phyloP scores from a whole-genome alignment of 2,888 invertebrate species.

The Pseudococcus viburni region DNA sequence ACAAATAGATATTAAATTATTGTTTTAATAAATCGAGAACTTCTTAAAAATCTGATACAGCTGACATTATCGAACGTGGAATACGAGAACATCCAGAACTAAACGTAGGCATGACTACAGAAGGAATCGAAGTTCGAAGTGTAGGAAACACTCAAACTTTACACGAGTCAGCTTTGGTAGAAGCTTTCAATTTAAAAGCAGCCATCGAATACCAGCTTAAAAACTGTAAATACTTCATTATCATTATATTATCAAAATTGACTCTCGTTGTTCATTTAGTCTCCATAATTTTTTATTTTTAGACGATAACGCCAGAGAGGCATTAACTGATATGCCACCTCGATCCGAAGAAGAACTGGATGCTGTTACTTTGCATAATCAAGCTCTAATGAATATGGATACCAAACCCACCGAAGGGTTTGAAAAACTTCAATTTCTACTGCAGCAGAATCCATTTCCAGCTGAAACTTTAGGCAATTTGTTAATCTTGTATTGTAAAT shows the following conservation, averaged over 20 bases:
- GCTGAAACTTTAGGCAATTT: constrained; percentile 98
- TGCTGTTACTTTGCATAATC: constrained; percentile 97
- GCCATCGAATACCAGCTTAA: constrained; percentile 96
- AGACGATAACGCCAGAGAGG: constrained; percentile 89
- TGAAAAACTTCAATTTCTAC: constrained; percentile 92
- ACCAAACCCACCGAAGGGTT: constrained; percentile 92
- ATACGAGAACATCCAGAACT: constrained; percentile 97
- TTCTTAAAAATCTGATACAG: constrained; percentile 70
- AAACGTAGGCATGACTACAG: constrained; percentile 97
- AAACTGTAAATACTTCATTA: constrained; percentile 76
- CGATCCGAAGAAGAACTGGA: constrained; percentile 97
- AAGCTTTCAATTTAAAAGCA: constrained; percentile 98
- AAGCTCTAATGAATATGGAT: constrained; percentile 93
- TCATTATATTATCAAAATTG: not conserved
- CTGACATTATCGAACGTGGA: constrained; percentile 95
- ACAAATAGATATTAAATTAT: not conserved
- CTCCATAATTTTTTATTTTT: not conserved
- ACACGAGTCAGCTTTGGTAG: constrained; percentile 96
- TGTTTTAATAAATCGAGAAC: no score
- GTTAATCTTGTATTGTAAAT: constrained; percentile 93
- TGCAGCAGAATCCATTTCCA: constrained; percentile 97
- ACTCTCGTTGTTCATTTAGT: no score
- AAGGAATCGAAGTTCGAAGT: constrained; percentile 91
- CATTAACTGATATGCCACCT: constrained; percentile 90
- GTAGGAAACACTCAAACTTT: constrained; percentile 95